Evolutionary conservation across 1,140 invertebrate genomes (phyloP).

Genomic region (Aethina tumida): DNA sequence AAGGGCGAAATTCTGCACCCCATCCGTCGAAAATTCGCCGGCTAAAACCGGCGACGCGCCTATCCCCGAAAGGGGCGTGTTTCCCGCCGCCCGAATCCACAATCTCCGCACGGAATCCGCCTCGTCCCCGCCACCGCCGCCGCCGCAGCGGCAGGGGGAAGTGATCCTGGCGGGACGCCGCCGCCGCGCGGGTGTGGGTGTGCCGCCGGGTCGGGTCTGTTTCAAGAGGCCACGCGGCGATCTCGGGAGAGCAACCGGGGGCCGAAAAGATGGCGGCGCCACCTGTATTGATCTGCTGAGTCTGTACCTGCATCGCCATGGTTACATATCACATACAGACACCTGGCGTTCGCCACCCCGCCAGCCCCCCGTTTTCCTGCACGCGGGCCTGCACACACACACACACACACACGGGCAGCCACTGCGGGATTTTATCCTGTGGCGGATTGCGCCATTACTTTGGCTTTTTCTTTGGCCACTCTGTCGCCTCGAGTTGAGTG

Average conservation of each 20-base stretch:
- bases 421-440: not conserved
- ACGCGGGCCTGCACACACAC: not conserved
- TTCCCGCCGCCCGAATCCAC: no score
- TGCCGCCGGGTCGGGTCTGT: slow-evolving; percentile 17
- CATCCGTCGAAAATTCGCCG: no score
- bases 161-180: no score
- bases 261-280: slow-evolving; percentile 33
- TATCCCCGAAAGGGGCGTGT: no score
- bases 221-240: slow-evolving; percentile 19
- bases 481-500: not conserved
- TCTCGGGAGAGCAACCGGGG: slow-evolving; percentile 37
- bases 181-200: slow-evolving; percentile 23
- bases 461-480: not conserved
- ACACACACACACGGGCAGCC: not conserved
- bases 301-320: slow-evolving; percentile 33
- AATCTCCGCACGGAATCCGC: no score
- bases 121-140: no score
- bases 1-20: no score
- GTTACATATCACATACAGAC: slow-evolving; percentile 36
- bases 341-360: slow-evolving; percentile 16
- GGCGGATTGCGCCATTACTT: not conserved
- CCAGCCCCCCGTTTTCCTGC: slow-evolving; percentile 6
- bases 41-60: no score
- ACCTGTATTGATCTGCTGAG: slow-evolving; percentile 33
- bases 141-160: no score